Conservation (phyloP, 2,888 invertebrate genomes). For the Apamea monoglypha region DNA sequence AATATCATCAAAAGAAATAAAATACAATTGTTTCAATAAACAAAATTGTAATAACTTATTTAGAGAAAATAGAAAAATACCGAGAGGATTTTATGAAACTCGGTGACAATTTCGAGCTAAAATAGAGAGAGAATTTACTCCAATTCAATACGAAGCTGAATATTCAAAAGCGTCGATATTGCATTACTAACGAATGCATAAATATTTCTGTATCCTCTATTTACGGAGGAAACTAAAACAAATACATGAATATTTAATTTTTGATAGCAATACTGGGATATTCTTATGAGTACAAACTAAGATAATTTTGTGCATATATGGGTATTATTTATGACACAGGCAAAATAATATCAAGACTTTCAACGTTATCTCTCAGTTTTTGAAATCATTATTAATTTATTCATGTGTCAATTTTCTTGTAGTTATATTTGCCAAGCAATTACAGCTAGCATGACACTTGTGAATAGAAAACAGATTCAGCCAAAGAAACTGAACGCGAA, state of each 20-base stretch:
- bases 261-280: background rate
- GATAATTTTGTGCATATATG: background rate
- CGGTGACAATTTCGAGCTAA: constrained; percentile 25
- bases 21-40: background rate
- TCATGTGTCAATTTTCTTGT: background rate
- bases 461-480: too few relatives aligned
- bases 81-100: constrained; percentile 20
- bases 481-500: too few relatives aligned
- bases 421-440: background rate
- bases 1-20: background rate
- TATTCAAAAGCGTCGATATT: constrained; percentile 51
- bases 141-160: constrained; percentile 50
- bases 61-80: constrained; percentile 26
- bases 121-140: constrained; percentile 33
- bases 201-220: constrained; percentile 37
- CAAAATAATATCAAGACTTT: background rate
- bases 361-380: too few relatives aligned
- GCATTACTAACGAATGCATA: constrained; percentile 53
- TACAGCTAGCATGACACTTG: too few relatives aligned
- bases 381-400: background rate
- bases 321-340: background rate
- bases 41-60: constrained; percentile 15
- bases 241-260: constrained; percentile 26
- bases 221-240: constrained; percentile 26
- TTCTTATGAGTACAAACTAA: background rate